Evolutionary conservation across 2,113 vertebrate genomes (phyloP), one percentile per base, ranked within the genome.

Genomic region (Neopipo cinnamomea): DNA sequence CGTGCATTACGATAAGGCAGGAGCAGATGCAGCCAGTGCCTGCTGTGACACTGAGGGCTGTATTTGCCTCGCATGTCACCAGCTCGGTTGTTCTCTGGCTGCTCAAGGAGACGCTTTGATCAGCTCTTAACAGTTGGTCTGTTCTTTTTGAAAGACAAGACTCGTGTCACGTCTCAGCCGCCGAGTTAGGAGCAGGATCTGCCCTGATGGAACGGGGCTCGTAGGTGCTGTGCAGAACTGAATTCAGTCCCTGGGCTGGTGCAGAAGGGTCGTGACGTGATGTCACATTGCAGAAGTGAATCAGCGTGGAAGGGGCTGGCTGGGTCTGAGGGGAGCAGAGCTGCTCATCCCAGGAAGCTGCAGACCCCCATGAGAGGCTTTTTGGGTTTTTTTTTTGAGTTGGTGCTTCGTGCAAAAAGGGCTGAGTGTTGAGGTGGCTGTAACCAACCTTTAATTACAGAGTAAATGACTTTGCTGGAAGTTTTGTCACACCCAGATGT

Each of bases 1-100:
- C 10, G 1, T 12, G 41, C 79, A 2, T 2, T 2, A 3, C 0
- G 28, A 3, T n/a, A 33, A 44, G 5, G 4, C 20, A 5, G 17
- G 63, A 35, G 73, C 88, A 84, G 91, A 24, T 42, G 67, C 76
- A 6, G 42, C 39, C 21, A 0, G 42, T 83, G 62, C 8, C 39
- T 70, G 15, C 81, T 71, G 50, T 39, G 44, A 17, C 55, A 13
- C 89, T 61, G 41, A 37, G 63, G 39, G 24, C 70, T 86, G 18
- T 21, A 12, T 66, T 58, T 53, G 42, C 81, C 27, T 66, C 3
- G 42, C 18, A 0, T 50, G 7, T 50, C 41, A 52, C 15, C 63
- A 14, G 15, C 33, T 58, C 49, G 1, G 42, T 89, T 77, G 19
- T 78, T 93, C 75, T 65, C 88, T 93, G 84, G 21, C 50, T 41